Evolutionary conservation across 2,113 vertebrate genomes (phyloP).

Genomic region (Clinocottus analis): DNA sequence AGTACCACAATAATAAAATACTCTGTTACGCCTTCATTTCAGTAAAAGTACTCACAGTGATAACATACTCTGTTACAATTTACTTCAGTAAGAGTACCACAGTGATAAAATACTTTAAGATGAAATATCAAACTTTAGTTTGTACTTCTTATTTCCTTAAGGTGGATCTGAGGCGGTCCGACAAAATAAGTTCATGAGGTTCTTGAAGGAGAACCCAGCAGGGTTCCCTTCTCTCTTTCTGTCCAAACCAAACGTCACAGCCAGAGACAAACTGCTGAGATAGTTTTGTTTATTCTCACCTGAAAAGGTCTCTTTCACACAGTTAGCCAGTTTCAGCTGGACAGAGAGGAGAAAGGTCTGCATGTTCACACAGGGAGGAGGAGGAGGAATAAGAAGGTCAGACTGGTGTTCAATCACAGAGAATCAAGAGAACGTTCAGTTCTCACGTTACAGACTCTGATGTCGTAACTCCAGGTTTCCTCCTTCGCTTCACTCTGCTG

Average conservation of each 20-base stretch:
- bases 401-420: constrained; percentile 44
- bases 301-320: constrained; percentile 74
- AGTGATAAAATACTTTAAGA: not conserved
- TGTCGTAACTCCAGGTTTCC: constrained; percentile 44
- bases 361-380: constrained; percentile 15
- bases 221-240: not conserved
- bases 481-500: not conserved
- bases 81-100: not conserved
- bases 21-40: no score
- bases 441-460: constrained; percentile 28
- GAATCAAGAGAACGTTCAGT: constrained; percentile 16
- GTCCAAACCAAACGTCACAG: not conserved
- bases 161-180: not conserved
- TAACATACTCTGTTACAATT: no score
- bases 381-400: constrained; percentile 28
- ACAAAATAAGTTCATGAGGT: not conserved
- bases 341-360: constrained; percentile 15
- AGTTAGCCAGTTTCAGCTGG: constrained; percentile 10
- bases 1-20: no score
- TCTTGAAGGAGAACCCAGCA: not conserved
- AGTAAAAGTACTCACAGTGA: no score
- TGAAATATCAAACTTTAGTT: not conserved
- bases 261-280: constrained; percentile 14
- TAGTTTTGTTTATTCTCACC: constrained; percentile 15
- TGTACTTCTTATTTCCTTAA: not conserved